phyloP scores from a whole-genome alignment of 2,888 invertebrate genomes.

The Pocota personata region DNA sequence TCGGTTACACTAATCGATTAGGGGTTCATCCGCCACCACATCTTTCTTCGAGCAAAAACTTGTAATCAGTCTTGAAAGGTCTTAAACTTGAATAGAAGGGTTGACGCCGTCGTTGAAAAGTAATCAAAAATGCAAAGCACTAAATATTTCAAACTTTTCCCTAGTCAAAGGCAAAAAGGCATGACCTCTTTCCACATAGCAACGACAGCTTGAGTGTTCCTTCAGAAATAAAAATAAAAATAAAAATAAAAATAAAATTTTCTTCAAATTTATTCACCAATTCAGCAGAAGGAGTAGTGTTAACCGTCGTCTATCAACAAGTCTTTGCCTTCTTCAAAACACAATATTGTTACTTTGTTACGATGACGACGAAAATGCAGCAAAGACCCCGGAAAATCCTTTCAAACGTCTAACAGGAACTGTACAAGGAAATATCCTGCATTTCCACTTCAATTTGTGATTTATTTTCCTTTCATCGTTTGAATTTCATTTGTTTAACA shows the following conservation, averaged over 20 bases:
- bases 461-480: not conserved
- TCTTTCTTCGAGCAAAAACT: too few relatives aligned
- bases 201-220: not conserved
- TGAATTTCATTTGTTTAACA: not conserved
- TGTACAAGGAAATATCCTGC: not conserved
- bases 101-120: too few relatives aligned
- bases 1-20: too few relatives aligned
- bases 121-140: too few relatives aligned
- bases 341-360: conserved; percentile 11
- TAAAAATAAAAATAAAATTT: not conserved
- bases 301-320: not conserved
- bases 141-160: too few relatives aligned
- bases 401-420: not conserved
- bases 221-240: not conserved
- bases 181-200: not conserved
- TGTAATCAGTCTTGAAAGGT: too few relatives aligned
- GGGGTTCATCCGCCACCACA: too few relatives aligned
- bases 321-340: not conserved
- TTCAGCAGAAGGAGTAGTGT: not conserved
- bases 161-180: too few relatives aligned
- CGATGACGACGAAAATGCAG: not conserved
- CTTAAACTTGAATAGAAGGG: too few relatives aligned
- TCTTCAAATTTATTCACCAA: conserved; percentile 2
- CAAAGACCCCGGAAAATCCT: not conserved
- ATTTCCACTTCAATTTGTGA: not conserved